Evolutionary conservation across 1,140 invertebrate species (phyloP), one percentile per base, ranked within the genome.

Genomic region (Euwallacea fornicatus): DNA sequence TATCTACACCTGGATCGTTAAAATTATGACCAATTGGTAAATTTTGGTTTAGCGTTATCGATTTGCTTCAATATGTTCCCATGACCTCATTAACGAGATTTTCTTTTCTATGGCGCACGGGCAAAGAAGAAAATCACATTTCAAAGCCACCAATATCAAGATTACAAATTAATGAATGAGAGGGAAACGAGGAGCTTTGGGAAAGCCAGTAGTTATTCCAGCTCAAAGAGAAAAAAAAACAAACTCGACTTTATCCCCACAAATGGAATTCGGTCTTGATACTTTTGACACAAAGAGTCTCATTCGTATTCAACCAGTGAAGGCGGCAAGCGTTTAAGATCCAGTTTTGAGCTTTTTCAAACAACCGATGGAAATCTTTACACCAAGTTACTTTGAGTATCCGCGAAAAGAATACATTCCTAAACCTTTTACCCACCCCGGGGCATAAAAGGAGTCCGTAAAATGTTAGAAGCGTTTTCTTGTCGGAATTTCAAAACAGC

Each of bases 271-370:
- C 46, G 13, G 42, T 42, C 21, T 13, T 42, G 46, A 50, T 50
- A 50, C 63, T 50, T 53, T 42, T 50, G 55, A 42, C 65, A 66
- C 65, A 66, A 66, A 71, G 61, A 65, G 53, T 64, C 69, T 71
- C 53, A 71, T 71, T 71, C 47, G 58, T 71, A 65, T 71, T 64
- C 62, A 64, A 64, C 50, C 43, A 60, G 61, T 66, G 61, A 59
- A 70, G 41, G 16, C 68, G 46, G 61, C 50, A 47, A 63, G 42
- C 61, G 42, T 71, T 71, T 71, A 58, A 71, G 69, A 71, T 59
- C 55, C 54, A 56, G 60, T 71, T 71, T 64, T 61, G 50, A 64
- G 69, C 55, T 63, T 71, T 71, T 71, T 55, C 61, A 71, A 71
- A 71, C 62, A 65, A 47, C 69, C 65, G 65, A 66, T 58, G 55